phyloP scores from a whole-genome alignment of 2,113 vertebrate genomes.

The Muntiacus reevesi region DNA sequence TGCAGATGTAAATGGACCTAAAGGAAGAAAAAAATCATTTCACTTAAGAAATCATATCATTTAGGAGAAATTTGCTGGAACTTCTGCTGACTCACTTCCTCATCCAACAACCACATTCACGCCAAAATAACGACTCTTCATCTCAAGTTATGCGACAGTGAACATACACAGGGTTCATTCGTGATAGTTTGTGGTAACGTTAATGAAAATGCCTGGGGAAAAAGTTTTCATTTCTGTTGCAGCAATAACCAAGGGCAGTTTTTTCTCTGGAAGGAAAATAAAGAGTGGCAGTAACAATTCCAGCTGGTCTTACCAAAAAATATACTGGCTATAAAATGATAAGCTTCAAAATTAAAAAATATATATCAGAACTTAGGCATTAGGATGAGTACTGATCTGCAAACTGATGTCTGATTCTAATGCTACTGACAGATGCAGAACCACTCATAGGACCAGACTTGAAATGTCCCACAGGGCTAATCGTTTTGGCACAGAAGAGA shows the following conservation, averaged over 20 bases:
- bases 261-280: slow-evolving; percentile 20
- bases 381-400: background rate
- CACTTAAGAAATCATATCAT: background rate
- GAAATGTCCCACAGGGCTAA: background rate
- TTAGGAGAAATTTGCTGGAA: background rate
- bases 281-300: background rate
- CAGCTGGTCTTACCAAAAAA: background rate
- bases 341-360: background rate
- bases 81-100: slow-evolving; percentile 43
- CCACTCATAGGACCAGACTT: background rate
- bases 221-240: background rate
- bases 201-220: background rate
- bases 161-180: background rate
- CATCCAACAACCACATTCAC: slow-evolving; percentile 19
- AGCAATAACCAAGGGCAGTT: background rate
- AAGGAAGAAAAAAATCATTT: slow-evolving; percentile 32
- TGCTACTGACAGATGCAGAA: background rate
- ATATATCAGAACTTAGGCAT: background rate
- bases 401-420: background rate
- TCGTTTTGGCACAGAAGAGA: background rate
- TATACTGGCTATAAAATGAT: background rate
- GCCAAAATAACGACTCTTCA: background rate
- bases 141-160: background rate
- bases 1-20: background rate
- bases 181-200: background rate